phyloP scores from a whole-genome alignment of 2,797 vertebrate species.

The Mus spretus region DNA sequence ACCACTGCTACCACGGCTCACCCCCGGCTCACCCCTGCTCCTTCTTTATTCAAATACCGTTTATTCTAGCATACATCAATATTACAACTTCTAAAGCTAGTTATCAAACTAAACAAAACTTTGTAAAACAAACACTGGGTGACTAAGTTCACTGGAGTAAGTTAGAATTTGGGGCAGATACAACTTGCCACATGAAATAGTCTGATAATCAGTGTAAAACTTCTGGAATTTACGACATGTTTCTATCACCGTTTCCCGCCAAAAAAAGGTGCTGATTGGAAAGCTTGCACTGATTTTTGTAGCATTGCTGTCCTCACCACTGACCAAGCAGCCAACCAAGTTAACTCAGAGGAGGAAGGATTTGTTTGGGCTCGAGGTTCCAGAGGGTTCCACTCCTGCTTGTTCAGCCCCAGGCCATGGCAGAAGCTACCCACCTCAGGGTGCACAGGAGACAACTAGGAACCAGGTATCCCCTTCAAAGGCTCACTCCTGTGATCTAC shows the following conservation, averaged over 20 bases:
- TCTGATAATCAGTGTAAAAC: background rate
- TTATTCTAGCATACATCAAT: constrained; percentile 50
- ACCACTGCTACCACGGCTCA: no score
- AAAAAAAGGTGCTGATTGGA: background rate
- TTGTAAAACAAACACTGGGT: constrained; percentile 69
- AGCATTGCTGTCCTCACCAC: background rate
- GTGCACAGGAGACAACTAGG: background rate
- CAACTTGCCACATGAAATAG: constrained; percentile 21
- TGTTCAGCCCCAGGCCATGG: background rate
- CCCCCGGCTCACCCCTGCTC: background rate
- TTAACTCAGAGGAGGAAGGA: background rate
- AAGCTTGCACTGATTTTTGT: background rate
- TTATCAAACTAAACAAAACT: constrained; percentile 63
- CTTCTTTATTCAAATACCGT: constrained; percentile 29
- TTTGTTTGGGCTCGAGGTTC: background rate
- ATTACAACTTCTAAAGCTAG: constrained; percentile 47
- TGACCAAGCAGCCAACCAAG: background rate
- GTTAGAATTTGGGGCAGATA: background rate
- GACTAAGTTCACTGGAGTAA: background rate
- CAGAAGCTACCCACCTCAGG: background rate
- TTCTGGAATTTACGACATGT: background rate
- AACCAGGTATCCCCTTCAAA: background rate
- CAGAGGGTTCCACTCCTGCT: background rate
- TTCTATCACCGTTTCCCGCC: background rate
- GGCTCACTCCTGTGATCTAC: background rate